Conservation (phyloP, 2,888 invertebrate species). For the Syritta pipiens region DNA sequence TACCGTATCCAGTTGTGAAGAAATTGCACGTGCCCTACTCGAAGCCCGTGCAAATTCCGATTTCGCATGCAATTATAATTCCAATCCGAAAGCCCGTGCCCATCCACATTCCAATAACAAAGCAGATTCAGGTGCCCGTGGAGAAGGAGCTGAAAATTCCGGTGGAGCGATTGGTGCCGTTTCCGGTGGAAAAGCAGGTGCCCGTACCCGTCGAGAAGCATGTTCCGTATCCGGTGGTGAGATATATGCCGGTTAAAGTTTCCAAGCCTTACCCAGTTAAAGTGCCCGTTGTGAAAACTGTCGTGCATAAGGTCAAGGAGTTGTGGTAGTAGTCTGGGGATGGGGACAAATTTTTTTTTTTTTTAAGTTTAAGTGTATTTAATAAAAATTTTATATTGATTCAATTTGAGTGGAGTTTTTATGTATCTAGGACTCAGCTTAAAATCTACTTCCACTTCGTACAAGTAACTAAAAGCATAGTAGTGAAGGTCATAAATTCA, state of each 20-base stretch:
- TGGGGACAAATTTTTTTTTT: background rate
- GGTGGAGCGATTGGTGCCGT: conserved; percentile 83
- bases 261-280: conserved; percentile 90
- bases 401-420: too few species aligned
- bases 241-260: conserved; percentile 87
- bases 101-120: conserved; percentile 87
- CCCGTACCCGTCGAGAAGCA: conserved; percentile 89
- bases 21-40: conserved; percentile 86
- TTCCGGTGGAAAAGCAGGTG: conserved; percentile 85
- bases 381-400: background rate
- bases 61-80: conserved; percentile 88
- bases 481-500: too few species aligned
- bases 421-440: too few species aligned
- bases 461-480: too few species aligned
- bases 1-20: conserved; percentile 84
- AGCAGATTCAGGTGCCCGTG: conserved; percentile 86
- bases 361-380: background rate
- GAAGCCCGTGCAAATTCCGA: conserved; percentile 86
- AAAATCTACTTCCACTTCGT: too few species aligned
- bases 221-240: conserved; percentile 85
- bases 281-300: conserved; percentile 84
- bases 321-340: conserved; percentile 73
- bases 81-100: conserved; percentile 89
- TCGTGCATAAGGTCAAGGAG: conserved; percentile 81
- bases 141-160: conserved; percentile 84